These are phyloP conservation scores for Polymixis lichenea DNA, from an alignment of 2,888 invertebrate genomes.

Conservation along the genomic window DNA sequence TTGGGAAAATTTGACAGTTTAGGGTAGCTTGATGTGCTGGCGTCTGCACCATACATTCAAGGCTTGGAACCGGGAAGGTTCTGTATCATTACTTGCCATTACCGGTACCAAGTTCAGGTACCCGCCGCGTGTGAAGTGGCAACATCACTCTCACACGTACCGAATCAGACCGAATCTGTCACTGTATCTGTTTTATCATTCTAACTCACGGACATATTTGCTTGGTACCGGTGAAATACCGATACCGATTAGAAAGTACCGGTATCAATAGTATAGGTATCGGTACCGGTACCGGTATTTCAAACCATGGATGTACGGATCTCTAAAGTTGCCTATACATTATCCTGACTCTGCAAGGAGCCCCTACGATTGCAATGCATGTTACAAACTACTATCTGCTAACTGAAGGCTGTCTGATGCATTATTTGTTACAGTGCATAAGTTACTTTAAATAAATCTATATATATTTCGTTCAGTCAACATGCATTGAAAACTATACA, in stretches of 20 bases:
- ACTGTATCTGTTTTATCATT: background rate
- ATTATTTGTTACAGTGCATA: background rate
- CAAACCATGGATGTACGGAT: no score
- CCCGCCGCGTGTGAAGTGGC: background rate
- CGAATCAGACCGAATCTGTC: background rate
- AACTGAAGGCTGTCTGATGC: background rate
- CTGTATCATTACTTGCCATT: background rate
- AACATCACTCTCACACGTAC: background rate
- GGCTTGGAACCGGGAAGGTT: background rate
- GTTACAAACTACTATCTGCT: no score
- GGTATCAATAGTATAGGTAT: background rate
- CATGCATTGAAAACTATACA: slow-evolving; percentile 17
- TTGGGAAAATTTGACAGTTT: no score
- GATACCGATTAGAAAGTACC: background rate
- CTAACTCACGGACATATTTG: background rate
- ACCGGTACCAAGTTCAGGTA: background rate
- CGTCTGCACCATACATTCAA: no score
- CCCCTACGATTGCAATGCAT: no score
- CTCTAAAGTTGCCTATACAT: no score
- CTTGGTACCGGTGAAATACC: background rate
- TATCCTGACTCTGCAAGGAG: no score
- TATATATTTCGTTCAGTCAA: slow-evolving; percentile 26
- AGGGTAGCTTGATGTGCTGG: no score
- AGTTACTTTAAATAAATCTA: background rate
- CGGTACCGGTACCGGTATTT: no score